phyloP scores from a whole-genome alignment of 2,113 vertebrate species.

The Cinclus mexicanus region DNA sequence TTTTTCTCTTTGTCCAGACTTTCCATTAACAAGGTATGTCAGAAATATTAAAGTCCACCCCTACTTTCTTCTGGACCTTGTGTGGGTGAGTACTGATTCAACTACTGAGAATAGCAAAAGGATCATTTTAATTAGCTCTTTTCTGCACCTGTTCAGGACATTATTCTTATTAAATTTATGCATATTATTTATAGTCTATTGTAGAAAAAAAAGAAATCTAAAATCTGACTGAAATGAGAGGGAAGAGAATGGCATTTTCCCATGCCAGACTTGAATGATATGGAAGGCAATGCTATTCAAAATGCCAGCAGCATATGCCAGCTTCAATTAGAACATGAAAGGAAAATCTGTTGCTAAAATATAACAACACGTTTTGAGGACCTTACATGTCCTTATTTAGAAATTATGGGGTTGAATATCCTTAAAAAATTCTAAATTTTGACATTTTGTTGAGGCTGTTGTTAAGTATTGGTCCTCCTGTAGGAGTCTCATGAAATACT shows the following conservation, averaged over 20 bases:
- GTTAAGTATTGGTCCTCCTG: neutral
- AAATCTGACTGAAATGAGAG: neutral
- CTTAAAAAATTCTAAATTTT: neutral
- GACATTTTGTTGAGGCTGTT: neutral
- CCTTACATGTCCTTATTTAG: neutral
- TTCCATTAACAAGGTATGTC: neutral
- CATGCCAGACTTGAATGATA: neutral
- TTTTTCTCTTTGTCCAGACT: neutral
- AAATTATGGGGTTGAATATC: neutral
- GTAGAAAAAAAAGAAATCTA: neutral
- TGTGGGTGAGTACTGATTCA: neutral
- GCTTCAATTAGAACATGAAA: slow-evolving; percentile 33
- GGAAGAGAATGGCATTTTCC: neutral
- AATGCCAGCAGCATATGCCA: slow-evolving; percentile 26
- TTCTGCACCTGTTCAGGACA: neutral
- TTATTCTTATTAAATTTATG: neutral
- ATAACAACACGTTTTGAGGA: neutral
- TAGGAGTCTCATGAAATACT: neutral
- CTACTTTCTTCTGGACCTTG: neutral
- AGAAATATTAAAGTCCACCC: neutral
- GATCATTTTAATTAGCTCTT: neutral
- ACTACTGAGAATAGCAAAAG: neutral
- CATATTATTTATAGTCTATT: neutral
- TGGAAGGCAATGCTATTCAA: neutral
- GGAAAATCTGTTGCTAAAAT: slow-evolving; percentile 30